These are phyloP conservation scores for Archegozetes longisetosus DNA, from an alignment of 1,140 invertebrate species.

Conservation along the genomic window DNA sequence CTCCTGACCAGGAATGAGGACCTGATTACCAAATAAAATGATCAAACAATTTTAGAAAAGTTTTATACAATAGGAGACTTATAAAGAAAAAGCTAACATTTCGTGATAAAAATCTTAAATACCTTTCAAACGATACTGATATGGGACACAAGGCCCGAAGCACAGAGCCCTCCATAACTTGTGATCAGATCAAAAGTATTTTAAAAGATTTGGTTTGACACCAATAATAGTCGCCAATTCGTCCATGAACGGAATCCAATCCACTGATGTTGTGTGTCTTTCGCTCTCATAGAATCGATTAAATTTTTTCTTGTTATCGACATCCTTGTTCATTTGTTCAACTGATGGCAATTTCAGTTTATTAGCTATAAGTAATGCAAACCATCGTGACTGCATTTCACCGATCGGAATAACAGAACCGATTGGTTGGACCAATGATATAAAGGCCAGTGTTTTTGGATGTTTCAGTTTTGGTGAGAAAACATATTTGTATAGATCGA, in stretches of 20 bases:
- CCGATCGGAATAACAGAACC: conserved; percentile 35
- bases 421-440: conserved; percentile 36
- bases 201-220: conserved; percentile 26
- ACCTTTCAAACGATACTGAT: conserved; percentile 29
- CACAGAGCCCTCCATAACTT: conserved; percentile 24
- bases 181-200: conserved; percentile 26
- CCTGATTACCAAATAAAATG: conserved; percentile 21
- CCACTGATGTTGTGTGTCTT: conserved; percentile 31
- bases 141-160: conserved; percentile 30
- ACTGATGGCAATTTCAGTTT: conserved; percentile 19
- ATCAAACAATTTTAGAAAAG: background rate
- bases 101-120: background rate
- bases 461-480: conserved; percentile 28
- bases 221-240: conserved; percentile 23
- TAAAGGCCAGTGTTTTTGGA: conserved; percentile 30
- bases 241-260: conserved; percentile 28
- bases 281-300: conserved; percentile 23
- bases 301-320: conserved; percentile 7
- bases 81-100: too few relatives aligned
- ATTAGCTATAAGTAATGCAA: conserved; percentile 15
- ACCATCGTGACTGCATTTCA: conserved; percentile 30
- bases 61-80: background rate
- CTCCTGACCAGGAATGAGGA: conserved; percentile 28
- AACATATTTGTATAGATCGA: conserved; percentile 34
- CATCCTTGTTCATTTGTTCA: conserved; percentile 17